These are phyloP conservation scores for Neria commutata DNA, from an alignment of 2,888 invertebrate genomes.

Conservation along the genomic window DNA sequence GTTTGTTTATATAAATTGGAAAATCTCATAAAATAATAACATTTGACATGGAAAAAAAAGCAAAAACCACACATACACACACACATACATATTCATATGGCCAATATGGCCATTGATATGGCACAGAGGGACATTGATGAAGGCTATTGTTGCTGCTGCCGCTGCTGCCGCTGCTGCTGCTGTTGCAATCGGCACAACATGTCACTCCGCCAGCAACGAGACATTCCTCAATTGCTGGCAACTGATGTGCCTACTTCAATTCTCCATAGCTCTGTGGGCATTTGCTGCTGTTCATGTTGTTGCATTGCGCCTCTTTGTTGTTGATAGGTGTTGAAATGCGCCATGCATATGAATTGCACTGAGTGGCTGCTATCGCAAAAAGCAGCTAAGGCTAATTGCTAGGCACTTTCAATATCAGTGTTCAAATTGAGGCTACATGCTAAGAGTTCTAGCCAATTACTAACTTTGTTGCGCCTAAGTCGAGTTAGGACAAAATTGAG, in stretches of 20 bases:
- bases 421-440: too few relatives aligned
- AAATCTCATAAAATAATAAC: conserved; percentile 44
- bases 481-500: too few relatives aligned
- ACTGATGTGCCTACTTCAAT: conserved; percentile 6
- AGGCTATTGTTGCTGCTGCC: conserved; percentile 1
- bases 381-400: background rate
- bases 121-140: conserved; percentile 1
- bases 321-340: conserved; percentile 10
- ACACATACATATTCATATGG: background rate
- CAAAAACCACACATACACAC: background rate
- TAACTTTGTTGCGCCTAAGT: too few relatives aligned
- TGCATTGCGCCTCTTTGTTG: background rate
- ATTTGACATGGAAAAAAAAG: conserved; percentile 1
- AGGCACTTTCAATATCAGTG: too few relatives aligned
- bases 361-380: background rate
- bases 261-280: background rate
- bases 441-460: too few relatives aligned
- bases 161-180: conserved; percentile 5
- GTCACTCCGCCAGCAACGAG: conserved; percentile 16
- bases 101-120: background rate
- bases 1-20: conserved; percentile 62
- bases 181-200: conserved; percentile 28
- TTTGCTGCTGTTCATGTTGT: background rate
- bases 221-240: background rate
- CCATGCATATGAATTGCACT: background rate